These are phyloP conservation scores for Pollenia angustigena DNA, from an alignment of 2,888 invertebrate species.

Conservation along the genomic window DNA sequence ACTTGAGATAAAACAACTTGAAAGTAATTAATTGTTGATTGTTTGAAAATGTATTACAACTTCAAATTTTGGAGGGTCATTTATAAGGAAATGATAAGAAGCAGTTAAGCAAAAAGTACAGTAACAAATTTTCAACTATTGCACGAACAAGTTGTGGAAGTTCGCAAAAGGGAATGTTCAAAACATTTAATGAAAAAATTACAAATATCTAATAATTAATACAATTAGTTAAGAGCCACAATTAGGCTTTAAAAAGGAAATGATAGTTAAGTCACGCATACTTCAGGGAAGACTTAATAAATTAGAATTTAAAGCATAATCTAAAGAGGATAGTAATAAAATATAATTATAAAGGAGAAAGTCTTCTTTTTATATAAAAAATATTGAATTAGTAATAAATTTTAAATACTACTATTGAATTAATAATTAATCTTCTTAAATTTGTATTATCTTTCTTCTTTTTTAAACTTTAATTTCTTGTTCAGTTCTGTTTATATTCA, in stretches of 20 bases:
- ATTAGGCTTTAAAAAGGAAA: neutral
- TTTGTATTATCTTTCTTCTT: neutral
- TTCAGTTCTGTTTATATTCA: no score
- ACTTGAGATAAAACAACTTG: slow-evolving; percentile 36
- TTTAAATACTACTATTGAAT: no score
- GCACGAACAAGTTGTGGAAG: neutral
- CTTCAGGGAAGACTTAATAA: neutral
- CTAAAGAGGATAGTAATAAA: neutral
- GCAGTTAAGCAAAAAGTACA: no score
- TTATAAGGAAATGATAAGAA: slow-evolving; percentile 25
- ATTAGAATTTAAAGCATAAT: neutral
- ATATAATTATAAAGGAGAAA: no score
- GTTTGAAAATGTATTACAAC: neutral
- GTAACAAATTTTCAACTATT: neutral
- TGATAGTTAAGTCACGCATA: neutral
- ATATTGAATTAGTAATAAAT: no score
- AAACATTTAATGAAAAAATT: slow-evolving; percentile 26
- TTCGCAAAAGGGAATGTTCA: neutral
- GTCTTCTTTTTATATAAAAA: no score
- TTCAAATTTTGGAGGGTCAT: slow-evolving; percentile 36
- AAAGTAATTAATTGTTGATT: slow-evolving; percentile 49
- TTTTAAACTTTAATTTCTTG: neutral
- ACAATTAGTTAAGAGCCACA: neutral
- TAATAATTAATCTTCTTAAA: neutral
- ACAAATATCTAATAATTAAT: slow-evolving; percentile 31